Percentiles rank a stretch among this genome's conserved stretches.
Conservation (phyloP, 2,113 vertebrate species). For the Chiloscyllium plagiosum region DNA sequence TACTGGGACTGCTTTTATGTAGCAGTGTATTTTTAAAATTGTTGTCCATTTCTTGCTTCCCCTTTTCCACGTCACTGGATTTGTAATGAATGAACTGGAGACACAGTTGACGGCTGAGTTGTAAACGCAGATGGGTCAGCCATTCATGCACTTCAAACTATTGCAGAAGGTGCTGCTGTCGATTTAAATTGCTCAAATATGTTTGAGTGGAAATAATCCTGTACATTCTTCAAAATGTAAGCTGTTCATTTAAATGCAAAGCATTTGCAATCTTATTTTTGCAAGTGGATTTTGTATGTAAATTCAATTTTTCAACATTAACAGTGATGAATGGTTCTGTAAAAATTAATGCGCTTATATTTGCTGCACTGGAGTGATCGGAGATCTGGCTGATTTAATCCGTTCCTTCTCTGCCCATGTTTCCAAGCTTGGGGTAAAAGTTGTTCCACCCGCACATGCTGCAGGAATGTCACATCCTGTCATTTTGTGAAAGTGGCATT, state of each 20-base stretch:
- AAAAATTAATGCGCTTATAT: neutral
- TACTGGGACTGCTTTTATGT: neutral
- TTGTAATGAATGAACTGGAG: neutral
- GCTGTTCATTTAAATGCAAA: neutral
- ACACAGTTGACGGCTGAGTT: neutral
- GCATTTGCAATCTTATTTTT: neutral
- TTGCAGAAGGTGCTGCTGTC: neutral
- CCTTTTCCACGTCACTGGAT: neutral
- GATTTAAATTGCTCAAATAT: neutral
- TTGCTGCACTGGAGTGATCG: neutral
- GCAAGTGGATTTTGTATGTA: neutral
- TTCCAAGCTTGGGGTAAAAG: neutral
- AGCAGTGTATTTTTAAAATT: neutral
- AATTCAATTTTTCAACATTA: neutral
- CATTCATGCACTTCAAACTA: constrained; percentile 3
- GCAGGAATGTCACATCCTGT: neutral
- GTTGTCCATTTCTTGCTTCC: neutral
- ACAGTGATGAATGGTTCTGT: neutral
- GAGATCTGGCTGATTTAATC: neutral
- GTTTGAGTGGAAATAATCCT: neutral
- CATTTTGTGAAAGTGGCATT: neutral
- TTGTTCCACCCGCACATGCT: too few species aligned
- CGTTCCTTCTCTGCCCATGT: neutral
- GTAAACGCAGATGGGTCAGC: neutral
- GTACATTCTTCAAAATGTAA: neutral